Evolutionary conservation across 2,797 vertebrate genomes (phyloP), one percentile per base, ranked within the genome.

Genomic region (Sebastes itinus): DNA sequence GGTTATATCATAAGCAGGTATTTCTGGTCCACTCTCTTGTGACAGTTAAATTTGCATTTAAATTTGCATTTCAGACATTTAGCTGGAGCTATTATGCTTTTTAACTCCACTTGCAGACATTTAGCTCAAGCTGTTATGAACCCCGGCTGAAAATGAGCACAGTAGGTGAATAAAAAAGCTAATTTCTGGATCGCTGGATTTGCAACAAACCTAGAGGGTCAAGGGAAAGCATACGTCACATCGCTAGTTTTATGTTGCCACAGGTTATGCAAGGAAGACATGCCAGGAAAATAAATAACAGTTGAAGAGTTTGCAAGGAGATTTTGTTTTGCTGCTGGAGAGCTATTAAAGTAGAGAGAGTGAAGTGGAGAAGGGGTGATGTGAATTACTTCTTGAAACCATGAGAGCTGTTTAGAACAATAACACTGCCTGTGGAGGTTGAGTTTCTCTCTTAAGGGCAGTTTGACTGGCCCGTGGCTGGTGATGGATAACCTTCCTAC

Each of bases 41-140:
- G 32, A 28, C 2, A 16, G 55, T 58, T 30, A 13, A 28, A 67
- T 66, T 78, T 61, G 3, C 78, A 80, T 77, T 70, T 81, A 10
- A 28, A 67, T 71, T 78, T 56, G 4, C 75, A 83, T 77, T 73
- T 81, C 38, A 75, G 35, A 61, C 54, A 61, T 71, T 80, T 42
- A 66, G 58, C 54, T 32, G 32, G 55, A 23, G n/a, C 33, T 72
- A 27, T 59, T 63, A 12, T n/a, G 22, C 22, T 23, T 52, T 69
- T 79, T 49, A 76, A 49, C 63, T 55, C 55, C 42, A 20, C 46
- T 62, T 3, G 10, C 66, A 68, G 66, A 62, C 55, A 32, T 74
- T 54, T 33, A 70, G 25, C 62, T 75, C 67, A n/a, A 13, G 18
- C 72, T 63, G 35, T 68, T 30, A 35, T 59, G 28, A 60, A 25